phyloP scores from a whole-genome alignment of 2,888 invertebrate genomes.

The Drosophila picticornis region DNA sequence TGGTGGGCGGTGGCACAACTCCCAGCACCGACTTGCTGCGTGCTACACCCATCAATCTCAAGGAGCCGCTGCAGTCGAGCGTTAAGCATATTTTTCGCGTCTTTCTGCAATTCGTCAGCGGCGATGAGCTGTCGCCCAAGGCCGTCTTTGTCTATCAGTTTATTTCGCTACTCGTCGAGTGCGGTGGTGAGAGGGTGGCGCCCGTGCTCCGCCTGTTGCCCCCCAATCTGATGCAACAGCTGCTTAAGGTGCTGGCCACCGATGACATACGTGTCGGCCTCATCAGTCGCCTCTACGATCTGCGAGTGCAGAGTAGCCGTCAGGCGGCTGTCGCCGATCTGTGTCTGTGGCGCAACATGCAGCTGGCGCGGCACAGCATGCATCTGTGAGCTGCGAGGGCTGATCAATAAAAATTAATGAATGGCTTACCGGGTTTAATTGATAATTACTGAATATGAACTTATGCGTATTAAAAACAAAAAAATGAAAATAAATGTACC shows the following conservation, averaged over 20 bases:
- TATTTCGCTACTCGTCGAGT: conserved; percentile 90
- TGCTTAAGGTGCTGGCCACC: conserved; percentile 88
- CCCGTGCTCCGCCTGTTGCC: conserved; percentile 91
- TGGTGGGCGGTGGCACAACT: conserved; percentile 23
- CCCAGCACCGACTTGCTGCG: conserved; percentile 52
- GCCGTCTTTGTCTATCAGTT: conserved; percentile 93
- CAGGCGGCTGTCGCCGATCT: conserved; percentile 95
- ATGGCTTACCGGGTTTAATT: conserved; percentile 17
- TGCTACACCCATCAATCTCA: conserved; percentile 83
- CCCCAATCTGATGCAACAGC: conserved; percentile 90
- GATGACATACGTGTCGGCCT: conserved; percentile 84
- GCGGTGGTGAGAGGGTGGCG: conserved; percentile 90
- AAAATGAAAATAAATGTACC: too few relatives aligned
- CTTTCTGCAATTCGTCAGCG: conserved; percentile 88
- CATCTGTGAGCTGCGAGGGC: conserved; percentile 70
- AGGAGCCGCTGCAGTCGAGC: conserved; percentile 89
- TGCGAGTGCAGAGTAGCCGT: conserved; percentile 90
- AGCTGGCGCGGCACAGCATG: conserved; percentile 86
- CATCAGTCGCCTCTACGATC: conserved; percentile 88
- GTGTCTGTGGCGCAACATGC: conserved; percentile 93
- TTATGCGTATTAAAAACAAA: conserved; percentile 6
- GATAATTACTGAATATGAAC: conserved; percentile 20
- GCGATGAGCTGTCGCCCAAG: conserved; percentile 92
- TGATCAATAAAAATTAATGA: conserved; percentile 11
- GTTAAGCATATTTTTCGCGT: conserved; percentile 90